Evolutionary conservation across 1,140 invertebrate genomes (phyloP).

Genomic region (Coelopa frigida): DNA sequence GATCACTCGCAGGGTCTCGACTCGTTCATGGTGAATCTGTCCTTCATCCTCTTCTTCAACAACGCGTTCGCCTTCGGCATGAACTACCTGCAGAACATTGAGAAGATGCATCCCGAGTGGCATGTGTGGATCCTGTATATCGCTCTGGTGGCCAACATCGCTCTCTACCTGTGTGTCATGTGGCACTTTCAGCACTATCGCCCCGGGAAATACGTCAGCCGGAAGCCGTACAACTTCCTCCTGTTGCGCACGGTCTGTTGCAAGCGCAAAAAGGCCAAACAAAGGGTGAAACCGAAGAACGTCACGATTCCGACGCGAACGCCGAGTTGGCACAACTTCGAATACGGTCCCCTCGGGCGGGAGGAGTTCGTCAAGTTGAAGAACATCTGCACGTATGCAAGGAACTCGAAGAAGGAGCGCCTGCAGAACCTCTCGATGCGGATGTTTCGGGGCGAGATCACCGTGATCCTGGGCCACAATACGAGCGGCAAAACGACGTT

Average conservation of each 20-base stretch:
- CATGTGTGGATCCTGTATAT: too few relatives aligned
- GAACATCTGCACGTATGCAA: conserved; percentile 18
- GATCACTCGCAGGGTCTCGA: conserved; percentile 21
- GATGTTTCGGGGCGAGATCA: conserved; percentile 55
- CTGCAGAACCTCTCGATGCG: conserved; percentile 63
- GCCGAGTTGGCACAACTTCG: conserved; percentile 26
- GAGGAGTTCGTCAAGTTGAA: conserved; percentile 21
- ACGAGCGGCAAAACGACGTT: conserved; percentile 63
- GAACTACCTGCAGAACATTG: conserved; percentile 17
- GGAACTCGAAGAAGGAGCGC: conserved; percentile 45
- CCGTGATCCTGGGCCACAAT: conserved; percentile 68
- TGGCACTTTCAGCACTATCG: too few relatives aligned
- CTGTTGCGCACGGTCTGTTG: too few relatives aligned
- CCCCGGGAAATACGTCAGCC: too few relatives aligned
- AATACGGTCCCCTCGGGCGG: conserved; percentile 25
- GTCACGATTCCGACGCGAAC: too few relatives aligned
- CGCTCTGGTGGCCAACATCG: too few relatives aligned
- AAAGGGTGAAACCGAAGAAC: too few relatives aligned
- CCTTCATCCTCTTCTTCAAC: conserved; percentile 26
- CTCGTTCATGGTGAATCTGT: conserved; percentile 17
- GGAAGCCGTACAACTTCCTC: too few relatives aligned
- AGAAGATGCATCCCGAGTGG: not conserved
- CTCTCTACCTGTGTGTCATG: too few relatives aligned
- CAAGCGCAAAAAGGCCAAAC: too few relatives aligned
- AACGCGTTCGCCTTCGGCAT: conserved; percentile 27